Conservation (phyloP, 1,140 invertebrate genomes). For the Phocides pigmalion region DNA sequence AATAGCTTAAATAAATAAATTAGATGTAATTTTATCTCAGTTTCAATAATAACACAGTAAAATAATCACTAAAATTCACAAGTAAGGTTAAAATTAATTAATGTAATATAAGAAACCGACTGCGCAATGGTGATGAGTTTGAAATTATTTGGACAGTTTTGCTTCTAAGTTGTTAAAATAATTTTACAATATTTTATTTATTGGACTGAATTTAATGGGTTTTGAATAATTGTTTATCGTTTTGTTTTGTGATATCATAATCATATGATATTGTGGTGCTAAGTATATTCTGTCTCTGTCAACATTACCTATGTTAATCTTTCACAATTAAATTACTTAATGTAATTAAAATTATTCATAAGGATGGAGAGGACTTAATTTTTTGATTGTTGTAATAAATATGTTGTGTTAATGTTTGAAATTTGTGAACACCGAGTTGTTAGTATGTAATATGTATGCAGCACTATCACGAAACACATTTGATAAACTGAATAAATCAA, state of each 20-base stretch:
- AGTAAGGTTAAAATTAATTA: constrained; percentile 27
- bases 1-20: constrained; percentile 56
- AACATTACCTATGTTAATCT: not conserved
- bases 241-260: constrained; percentile 55
- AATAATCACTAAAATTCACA: constrained; percentile 34
- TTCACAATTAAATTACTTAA: not conserved
- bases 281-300: constrained; percentile 29
- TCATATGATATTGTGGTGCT: constrained; percentile 49
- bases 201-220: constrained; percentile 47
- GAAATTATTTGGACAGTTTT: constrained; percentile 36
- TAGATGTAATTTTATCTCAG: constrained; percentile 57
- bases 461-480: constrained; percentile 75
- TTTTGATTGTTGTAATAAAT: constrained; percentile 57
- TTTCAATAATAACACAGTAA: constrained; percentile 51
- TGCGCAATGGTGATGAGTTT: constrained; percentile 17
- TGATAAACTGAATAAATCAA: constrained; percentile 80
- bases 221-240: constrained; percentile 53
- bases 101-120: constrained; percentile 28
- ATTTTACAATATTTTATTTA: constrained; percentile 58
- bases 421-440: constrained; percentile 69
- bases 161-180: constrained; percentile 48
- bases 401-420: constrained; percentile 63
- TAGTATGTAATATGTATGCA: constrained; percentile 69
- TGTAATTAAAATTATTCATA: not conserved
- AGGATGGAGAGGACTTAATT: constrained; percentile 28